These are phyloP conservation scores for Solenopsis fugax DNA, from an alignment of 1,140 invertebrate genomes.

Conservation along the genomic window DNA sequence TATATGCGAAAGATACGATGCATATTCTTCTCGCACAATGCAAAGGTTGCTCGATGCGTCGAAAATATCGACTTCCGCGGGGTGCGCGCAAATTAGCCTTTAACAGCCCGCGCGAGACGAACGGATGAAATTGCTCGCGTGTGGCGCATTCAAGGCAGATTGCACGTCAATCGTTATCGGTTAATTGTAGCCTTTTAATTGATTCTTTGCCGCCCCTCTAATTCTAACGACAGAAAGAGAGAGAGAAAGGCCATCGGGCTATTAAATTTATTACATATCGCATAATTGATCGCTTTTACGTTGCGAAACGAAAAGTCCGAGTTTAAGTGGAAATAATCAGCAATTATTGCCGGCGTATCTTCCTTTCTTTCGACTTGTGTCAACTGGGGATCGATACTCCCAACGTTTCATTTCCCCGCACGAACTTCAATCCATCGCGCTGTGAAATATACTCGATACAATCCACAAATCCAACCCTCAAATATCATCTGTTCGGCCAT, in stretches of 20 bases:
- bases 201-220: not conserved
- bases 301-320: not conserved
- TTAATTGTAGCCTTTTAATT: conserved; percentile 16
- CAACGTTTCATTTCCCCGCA: conserved; percentile 30
- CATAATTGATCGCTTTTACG: not conserved
- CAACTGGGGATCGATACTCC: not conserved
- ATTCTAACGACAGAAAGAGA: not conserved
- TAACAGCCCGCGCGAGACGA: conserved; percentile 1
- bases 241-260: not conserved
- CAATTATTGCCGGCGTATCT: conserved; percentile 8
- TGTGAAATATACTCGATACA: conserved; percentile 23
- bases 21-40: conserved; percentile 56
- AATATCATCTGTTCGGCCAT: conserved; percentile 27
- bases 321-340: not conserved
- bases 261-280: not conserved
- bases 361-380: conserved; percentile 3
- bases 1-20: conserved; percentile 52
- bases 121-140: not conserved
- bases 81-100: conserved; percentile 35
- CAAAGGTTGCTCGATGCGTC: conserved; percentile 45
- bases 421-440: not conserved
- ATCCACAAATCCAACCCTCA: conserved; percentile 37
- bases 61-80: conserved; percentile 52
- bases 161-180: conserved; percentile 26
- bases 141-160: not conserved